These are phyloP conservation scores for Bubo bubo DNA, from an alignment of 2,113 vertebrate genomes.

Conservation along the genomic window DNA sequence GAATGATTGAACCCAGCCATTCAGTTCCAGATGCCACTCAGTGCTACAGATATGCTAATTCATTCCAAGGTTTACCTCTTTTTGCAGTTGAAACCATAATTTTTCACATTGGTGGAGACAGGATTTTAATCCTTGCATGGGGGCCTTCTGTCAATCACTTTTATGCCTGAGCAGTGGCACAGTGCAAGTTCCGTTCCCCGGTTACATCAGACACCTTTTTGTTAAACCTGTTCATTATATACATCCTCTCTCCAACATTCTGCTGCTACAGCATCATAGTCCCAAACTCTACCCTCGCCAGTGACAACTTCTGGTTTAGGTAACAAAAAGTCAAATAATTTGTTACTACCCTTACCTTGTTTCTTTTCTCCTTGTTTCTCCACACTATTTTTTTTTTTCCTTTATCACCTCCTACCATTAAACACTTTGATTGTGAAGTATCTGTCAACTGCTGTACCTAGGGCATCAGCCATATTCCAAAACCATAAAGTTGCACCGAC, in stretches of 20 bases:
- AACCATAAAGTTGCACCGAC: neutral
- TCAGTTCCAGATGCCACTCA: constrained; percentile 20
- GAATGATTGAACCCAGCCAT: constrained; percentile 28
- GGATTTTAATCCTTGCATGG: neutral
- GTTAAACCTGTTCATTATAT: neutral
- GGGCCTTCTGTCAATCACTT: constrained; percentile 36
- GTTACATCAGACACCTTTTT: neutral
- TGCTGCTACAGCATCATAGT: neutral
- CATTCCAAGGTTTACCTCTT: constrained; percentile 5
- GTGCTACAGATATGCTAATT: constrained; percentile 31
- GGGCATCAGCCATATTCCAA: neutral
- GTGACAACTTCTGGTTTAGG: neutral
- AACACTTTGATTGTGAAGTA: neutral
- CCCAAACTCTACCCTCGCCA: neutral
- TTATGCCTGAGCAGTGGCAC: neutral
- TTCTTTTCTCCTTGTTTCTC: neutral
- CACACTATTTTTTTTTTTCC: neutral
- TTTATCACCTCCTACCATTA: constrained; percentile 41
- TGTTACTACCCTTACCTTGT: neutral
- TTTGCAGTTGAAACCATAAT: constrained; percentile 26
- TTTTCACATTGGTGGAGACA: constrained; percentile 1
- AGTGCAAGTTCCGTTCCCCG: neutral
- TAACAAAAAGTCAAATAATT: neutral
- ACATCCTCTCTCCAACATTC: neutral
- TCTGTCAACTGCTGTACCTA: constrained; percentile 24